These are phyloP conservation scores for Otus scops DNA, from an alignment of 2,797 vertebrate species.

Conservation along the genomic window DNA sequence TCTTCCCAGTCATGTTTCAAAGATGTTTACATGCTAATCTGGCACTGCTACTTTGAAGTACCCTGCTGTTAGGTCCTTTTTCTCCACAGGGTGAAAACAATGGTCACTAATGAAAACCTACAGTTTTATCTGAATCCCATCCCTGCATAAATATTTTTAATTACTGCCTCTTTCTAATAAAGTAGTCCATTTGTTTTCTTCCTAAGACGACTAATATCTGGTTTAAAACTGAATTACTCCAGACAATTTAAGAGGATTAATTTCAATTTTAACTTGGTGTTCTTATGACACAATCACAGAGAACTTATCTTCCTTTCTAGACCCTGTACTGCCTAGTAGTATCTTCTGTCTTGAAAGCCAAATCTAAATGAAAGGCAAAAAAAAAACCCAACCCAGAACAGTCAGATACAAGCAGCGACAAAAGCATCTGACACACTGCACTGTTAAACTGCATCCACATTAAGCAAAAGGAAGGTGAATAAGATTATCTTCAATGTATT, in stretches of 20 bases:
- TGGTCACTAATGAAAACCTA: constrained; percentile 34
- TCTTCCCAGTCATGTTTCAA: neutral
- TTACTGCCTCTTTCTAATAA: constrained; percentile 13
- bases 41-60: constrained; percentile 13
- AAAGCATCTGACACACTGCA: constrained; percentile 57
- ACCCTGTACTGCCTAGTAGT: neutral
- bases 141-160: neutral
- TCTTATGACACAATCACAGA: constrained; percentile 26
- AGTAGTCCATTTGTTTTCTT: constrained; percentile 1
- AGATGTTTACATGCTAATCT: constrained; percentile 48
- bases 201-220: constrained; percentile 1
- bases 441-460: constrained; percentile 30
- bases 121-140: neutral
- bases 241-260: constrained; percentile 44
- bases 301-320: constrained; percentile 43
- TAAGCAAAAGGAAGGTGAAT: constrained; percentile 53
- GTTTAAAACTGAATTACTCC: constrained; percentile 13
- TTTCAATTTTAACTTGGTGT: constrained; percentile 58
- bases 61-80: constrained; percentile 4
- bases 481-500: constrained; percentile 63
- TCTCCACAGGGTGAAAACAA: constrained; percentile 38
- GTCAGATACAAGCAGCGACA: constrained; percentile 41
- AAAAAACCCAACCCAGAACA: neutral
- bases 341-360: constrained; percentile 46
- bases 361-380: constrained; percentile 22